phyloP scores from a whole-genome alignment of 2,797 vertebrate genomes.

The Parauchenoglanis punctatus region DNA sequence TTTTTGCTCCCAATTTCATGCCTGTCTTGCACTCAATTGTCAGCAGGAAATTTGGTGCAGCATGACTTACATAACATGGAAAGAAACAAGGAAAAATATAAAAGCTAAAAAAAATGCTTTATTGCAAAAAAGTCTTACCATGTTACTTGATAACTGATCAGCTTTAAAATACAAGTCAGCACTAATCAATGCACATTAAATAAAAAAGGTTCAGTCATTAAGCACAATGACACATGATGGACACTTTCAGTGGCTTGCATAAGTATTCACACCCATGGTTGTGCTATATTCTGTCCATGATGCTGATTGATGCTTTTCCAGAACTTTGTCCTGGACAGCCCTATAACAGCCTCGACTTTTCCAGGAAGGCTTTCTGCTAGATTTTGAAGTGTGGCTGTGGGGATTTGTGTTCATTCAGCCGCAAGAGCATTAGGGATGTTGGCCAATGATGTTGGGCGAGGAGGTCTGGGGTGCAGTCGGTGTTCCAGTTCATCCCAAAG shows the following conservation, averaged over 20 bases:
- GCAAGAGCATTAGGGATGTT: not conserved
- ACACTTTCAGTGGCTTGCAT: not conserved
- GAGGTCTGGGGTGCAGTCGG: not conserved
- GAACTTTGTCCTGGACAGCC: not conserved
- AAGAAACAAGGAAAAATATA: not conserved
- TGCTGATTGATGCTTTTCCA: not conserved
- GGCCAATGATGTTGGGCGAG: not conserved
- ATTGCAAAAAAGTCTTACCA: not conserved
- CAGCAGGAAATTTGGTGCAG: conserved; percentile 7
- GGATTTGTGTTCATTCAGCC: not conserved
- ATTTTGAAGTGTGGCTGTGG: not conserved
- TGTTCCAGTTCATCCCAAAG: not conserved
- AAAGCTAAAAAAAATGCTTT: not conserved
- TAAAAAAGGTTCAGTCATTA: not conserved
- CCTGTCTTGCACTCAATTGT: conserved; percentile 1
- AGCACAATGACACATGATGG: not conserved
- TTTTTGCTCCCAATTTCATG: not conserved
- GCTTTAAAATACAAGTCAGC: not conserved
- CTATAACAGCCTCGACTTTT: not conserved
- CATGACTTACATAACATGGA: not conserved
- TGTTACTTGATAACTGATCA: not conserved
- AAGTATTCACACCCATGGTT: not conserved
- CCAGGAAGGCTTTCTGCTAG: not conserved
- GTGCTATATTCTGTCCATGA: not conserved
- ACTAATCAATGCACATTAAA: not conserved